Evolutionary conservation across 2,797 vertebrate genomes (phyloP).

Genomic region (Megalops cyprinoides): DNA sequence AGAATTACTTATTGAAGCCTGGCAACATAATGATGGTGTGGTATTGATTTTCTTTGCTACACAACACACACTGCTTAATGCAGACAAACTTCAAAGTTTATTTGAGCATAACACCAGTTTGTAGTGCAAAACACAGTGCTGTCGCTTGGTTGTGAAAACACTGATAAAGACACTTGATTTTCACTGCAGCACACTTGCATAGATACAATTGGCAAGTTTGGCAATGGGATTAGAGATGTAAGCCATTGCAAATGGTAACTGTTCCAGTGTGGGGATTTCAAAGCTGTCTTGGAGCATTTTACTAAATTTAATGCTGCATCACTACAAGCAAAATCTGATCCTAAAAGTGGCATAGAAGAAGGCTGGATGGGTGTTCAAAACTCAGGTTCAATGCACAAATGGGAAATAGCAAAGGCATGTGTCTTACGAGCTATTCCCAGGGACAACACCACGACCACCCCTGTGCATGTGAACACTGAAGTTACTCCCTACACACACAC

Average conservation of each 20-base stretch:
- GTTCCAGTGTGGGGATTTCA: neutral
- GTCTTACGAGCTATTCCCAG: neutral
- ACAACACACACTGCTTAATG: neutral
- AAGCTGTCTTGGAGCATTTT: neutral
- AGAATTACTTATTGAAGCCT: neutral
- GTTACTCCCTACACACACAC: neutral
- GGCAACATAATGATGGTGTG: neutral
- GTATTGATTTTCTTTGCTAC: neutral
- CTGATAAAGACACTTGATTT: neutral
- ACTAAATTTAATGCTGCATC: no score
- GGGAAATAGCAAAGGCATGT: neutral
- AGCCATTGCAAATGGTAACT: neutral
- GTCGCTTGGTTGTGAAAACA: neutral
- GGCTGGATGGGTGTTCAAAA: no score
- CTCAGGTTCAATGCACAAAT: no score
- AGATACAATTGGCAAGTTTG: neutral
- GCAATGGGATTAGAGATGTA: neutral
- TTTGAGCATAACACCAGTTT: no score
- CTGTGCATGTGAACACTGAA: neutral
- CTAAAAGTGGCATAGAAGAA: no score
- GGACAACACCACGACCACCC: neutral
- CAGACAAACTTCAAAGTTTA: neutral
- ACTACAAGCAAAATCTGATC: no score
- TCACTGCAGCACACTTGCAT: neutral
- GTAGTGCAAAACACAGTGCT: neutral